Evolutionary conservation across 1,140 invertebrate species (phyloP).

Genomic region (Penaeus japonicus): DNA sequence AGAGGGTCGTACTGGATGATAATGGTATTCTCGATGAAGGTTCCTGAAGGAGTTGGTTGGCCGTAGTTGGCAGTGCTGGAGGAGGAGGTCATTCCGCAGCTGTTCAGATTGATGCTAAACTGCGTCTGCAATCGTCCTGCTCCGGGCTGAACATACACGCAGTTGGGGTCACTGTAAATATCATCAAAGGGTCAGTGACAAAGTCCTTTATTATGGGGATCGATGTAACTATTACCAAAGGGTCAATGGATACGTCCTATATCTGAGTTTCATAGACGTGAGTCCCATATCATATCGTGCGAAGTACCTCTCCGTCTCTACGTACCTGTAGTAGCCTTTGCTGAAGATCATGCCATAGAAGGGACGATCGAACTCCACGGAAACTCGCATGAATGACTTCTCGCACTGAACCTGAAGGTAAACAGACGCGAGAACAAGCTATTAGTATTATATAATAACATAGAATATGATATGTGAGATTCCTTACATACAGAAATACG

Average conservation of each 20-base stretch:
- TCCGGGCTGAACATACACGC: constrained; percentile 88
- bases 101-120: constrained; percentile 61
- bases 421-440: background rate
- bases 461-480: background rate
- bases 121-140: constrained; percentile 88
- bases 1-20: constrained; percentile 95
- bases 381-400: constrained; percentile 93
- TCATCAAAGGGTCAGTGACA: too few species aligned
- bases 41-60: constrained; percentile 81
- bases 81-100: constrained; percentile 60
- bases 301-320: background rate
- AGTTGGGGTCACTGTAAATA: constrained; percentile 66
- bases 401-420: constrained; percentile 88
- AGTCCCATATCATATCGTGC: background rate
- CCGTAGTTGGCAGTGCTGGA: constrained; percentile 72
- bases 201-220: background rate
- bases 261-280: background rate
- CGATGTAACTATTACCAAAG: background rate
- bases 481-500: background rate
- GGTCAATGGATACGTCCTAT: background rate
- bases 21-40: constrained; percentile 93
- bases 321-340: constrained; percentile 67
- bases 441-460: background rate
- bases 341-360: constrained; percentile 97
- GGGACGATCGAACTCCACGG: constrained; percentile 92